Evolutionary conservation across 2,888 invertebrate genomes (phyloP), one percentile per base, ranked within the genome.

Genomic region (Sicus ferrugineus): DNA sequence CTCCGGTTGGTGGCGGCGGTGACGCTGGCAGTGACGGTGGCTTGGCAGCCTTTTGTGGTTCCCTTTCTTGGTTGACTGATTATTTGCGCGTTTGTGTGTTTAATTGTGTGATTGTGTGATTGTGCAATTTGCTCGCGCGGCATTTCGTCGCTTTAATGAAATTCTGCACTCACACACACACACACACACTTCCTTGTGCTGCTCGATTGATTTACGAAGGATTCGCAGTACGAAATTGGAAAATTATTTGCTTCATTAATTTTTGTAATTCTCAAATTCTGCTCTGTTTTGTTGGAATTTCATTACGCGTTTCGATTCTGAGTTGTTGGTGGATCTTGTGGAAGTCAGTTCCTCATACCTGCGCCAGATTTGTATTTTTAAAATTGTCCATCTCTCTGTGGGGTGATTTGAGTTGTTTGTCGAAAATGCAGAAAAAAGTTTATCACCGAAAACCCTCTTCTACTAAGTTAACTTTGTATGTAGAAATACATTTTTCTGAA

Each of bases 241-340:
- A 69, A 64, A 69, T 68, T 63, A 64, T 64, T 46, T 30, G 58
- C 64, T 65, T 69, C 69, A 69, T 69, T 64, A 58, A 50, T 31
- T 61, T 68, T 42, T 46, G 46, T 26, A 31, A 26, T 31, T 54
- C 52, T 62, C 26, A 46, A 66, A 66, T 58, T 42, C 38, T 6
- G 4, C 30, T 19, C 48, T 42, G 21, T 42, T 58, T 65, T 54
- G 34, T n/a, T 3, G 56, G 38, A 26, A 66, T 16, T 66, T 42
- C 28, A 26, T 54, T 38, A 31, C 23, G 21, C 46, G 48, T 11
- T 7, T n/a, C 6, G 2, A 9, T 14, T 26, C 26, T 16, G 16
- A 14, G 26, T 26, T 38, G 26, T 26, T 42, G 38, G 9, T 42
- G 61, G 14, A 19, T 14, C n/a, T 48, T 48, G 48, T 19, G n/a